Percentiles rank a stretch among this genome's conserved stretches.
These are phyloP conservation scores for Tylochromis polylepis DNA, from an alignment of 2,113 vertebrate genomes.

Conservation along the genomic window DNA sequence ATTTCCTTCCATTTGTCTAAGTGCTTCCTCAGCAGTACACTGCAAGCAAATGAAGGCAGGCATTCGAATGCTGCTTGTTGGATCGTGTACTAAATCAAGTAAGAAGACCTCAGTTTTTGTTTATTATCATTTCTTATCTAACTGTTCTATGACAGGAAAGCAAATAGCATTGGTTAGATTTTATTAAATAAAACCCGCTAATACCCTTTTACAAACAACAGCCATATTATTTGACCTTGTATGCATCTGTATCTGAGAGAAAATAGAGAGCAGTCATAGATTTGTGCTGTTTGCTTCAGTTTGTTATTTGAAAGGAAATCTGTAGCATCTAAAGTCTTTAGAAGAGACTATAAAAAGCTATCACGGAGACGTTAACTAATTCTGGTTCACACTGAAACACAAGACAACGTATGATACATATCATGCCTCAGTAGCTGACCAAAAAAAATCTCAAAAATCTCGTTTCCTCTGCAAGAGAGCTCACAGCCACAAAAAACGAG, in stretches of 20 bases:
- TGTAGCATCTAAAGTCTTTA: background rate
- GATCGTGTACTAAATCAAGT: background rate
- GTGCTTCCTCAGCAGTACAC: background rate
- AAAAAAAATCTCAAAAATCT: background rate
- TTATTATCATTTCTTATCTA: background rate
- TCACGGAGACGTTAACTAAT: background rate
- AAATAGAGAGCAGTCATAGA: background rate
- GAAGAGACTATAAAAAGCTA: background rate
- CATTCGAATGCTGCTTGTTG: background rate
- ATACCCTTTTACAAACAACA: background rate
- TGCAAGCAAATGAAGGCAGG: background rate
- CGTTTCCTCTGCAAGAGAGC: background rate
- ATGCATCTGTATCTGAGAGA: background rate
- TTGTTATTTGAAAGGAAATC: background rate
- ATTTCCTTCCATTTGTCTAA: slow-evolving; percentile 4
- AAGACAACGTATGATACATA: background rate
- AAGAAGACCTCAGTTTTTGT: background rate
- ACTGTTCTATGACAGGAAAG: background rate
- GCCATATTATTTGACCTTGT: background rate
- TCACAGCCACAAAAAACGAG: background rate
- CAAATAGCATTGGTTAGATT: background rate
- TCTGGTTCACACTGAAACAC: background rate
- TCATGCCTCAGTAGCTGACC: background rate
- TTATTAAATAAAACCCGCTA: background rate
- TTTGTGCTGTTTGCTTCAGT: background rate